Percentiles rank a stretch among this genome's conserved stretches.
phyloP scores from a whole-genome alignment of 2,888 invertebrate genomes.

The Elysia crispata region DNA sequence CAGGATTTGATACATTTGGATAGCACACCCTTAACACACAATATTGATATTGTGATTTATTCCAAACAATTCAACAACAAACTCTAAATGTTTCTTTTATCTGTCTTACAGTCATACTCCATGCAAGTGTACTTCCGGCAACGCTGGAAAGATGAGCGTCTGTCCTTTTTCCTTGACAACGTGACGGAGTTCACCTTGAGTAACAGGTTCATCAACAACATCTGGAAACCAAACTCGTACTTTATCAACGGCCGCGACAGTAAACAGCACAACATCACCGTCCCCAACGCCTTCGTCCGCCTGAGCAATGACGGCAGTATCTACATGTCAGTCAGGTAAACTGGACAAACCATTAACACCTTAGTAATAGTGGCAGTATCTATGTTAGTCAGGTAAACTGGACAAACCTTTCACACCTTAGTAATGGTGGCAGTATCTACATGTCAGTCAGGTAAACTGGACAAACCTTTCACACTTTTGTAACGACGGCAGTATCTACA shows the following conservation, averaged over 20 bases:
- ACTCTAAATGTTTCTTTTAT: neutral
- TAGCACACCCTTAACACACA: too few species aligned
- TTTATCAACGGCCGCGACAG: conserved; percentile 80
- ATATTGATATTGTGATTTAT: too few species aligned
- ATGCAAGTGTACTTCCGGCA: conserved; percentile 75
- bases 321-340: conserved; percentile 68
- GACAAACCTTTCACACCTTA: too few species aligned
- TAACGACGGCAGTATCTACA: conserved; percentile 67
- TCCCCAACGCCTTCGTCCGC: conserved; percentile 93
- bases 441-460: too few species aligned
- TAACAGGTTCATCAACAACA: conserved; percentile 90
- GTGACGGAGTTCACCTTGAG: conserved; percentile 69
- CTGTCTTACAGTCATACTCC: conserved; percentile 60
- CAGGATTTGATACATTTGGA: too few species aligned
- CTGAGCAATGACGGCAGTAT: conserved; percentile 79
- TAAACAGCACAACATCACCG: conserved; percentile 96
- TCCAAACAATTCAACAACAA: too few species aligned
- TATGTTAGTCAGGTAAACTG: too few species aligned
- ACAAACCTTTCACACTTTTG: too few species aligned
- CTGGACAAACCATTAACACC: neutral
- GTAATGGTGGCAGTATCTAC: too few species aligned
- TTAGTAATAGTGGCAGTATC: too few species aligned
- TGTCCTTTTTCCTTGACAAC: conserved; percentile 68
- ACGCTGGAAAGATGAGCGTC: conserved; percentile 72
- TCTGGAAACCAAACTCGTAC: conserved; percentile 98